phyloP scores from a whole-genome alignment of 2,797 vertebrate species.

The Discoglossus pictus region DNA sequence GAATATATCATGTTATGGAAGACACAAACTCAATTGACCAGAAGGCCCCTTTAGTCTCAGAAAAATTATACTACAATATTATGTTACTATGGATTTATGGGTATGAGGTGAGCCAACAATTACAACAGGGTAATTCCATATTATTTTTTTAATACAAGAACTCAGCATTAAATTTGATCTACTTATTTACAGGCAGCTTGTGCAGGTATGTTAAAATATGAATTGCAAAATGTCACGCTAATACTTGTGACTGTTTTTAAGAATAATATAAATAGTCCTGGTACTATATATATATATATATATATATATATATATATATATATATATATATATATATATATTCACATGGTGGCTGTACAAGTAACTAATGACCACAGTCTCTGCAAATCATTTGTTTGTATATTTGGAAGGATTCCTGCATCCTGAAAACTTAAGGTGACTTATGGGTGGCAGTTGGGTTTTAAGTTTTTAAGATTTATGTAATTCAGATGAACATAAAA shows the following conservation, averaged over 20 bases:
- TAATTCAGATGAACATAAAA: no score
- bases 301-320: no score
- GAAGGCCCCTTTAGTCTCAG: constrained; percentile 42
- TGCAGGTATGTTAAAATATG: constrained; percentile 43
- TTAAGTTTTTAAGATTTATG: no score
- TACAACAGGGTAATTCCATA: constrained; percentile 47
- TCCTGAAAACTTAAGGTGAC: no score
- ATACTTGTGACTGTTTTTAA: constrained; percentile 16
- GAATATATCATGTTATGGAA: neutral
- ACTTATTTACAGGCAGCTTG: constrained; percentile 35
- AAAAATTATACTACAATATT: constrained; percentile 47
- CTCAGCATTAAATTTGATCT: constrained; percentile 45
- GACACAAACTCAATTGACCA: constrained; percentile 21
- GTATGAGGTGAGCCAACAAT: constrained; percentile 33
- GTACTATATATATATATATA: no score
- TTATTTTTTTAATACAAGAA: constrained; percentile 48
- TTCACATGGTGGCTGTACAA: no score
- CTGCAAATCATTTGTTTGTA: no score
- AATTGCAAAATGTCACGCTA: constrained; percentile 45
- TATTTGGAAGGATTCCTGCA: no score
- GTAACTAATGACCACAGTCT: no score
- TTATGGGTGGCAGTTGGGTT: no score
- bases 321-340: no score
- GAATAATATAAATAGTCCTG: constrained; percentile 33
- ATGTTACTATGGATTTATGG: constrained; percentile 53